These are phyloP conservation scores for Nettapus auritus DNA, from an alignment of 2,113 vertebrate genomes.

Conservation along the genomic window DNA sequence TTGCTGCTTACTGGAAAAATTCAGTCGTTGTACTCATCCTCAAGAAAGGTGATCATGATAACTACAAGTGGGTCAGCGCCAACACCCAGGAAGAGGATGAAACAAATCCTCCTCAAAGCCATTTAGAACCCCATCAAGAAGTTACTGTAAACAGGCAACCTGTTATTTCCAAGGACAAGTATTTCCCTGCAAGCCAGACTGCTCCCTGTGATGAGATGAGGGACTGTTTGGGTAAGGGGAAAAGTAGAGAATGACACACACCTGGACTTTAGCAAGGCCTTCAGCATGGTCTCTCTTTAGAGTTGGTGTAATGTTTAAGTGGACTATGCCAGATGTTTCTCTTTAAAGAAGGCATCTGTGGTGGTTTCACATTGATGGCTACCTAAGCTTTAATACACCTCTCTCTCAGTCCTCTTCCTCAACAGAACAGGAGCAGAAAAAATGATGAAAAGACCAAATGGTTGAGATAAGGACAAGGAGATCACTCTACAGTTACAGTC, in stretches of 20 bases:
- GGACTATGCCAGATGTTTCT: background rate
- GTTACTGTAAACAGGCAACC: rapidly evolving
- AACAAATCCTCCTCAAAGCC: background rate
- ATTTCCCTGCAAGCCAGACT: background rate
- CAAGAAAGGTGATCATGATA: background rate
- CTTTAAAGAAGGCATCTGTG: background rate
- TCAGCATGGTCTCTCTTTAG: background rate
- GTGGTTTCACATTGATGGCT: too few species aligned
- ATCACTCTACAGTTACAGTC: too few species aligned
- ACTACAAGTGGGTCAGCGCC: background rate
- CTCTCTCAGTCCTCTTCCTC: too few species aligned
- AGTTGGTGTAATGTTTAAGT: background rate
- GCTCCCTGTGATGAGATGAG: background rate
- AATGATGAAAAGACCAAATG: too few species aligned
- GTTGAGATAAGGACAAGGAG: too few species aligned
- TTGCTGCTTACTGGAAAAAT: background rate
- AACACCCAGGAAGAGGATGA: rapidly evolving
- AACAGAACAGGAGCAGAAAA: too few species aligned
- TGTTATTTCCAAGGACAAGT: rapidly evolving
- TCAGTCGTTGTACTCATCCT: rapidly evolving
- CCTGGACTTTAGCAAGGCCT: background rate
- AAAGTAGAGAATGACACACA: background rate
- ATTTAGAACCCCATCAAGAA: background rate
- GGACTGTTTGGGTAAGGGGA: background rate
- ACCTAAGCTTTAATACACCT: too few species aligned